Conservation (phyloP, 2,888 invertebrate species). For the Drosophila ezoana region DNA sequence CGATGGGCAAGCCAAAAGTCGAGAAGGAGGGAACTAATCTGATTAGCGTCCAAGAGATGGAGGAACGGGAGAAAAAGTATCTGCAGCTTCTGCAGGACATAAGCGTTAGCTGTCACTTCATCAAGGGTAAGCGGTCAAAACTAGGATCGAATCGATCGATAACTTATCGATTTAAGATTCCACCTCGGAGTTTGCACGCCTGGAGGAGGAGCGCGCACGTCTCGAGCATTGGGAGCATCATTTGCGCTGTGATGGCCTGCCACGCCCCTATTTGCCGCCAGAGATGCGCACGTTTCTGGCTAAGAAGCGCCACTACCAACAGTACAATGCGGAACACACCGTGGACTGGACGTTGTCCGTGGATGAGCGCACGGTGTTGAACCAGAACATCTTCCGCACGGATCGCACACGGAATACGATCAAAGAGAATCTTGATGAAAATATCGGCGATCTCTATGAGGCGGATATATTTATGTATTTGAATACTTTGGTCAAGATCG, state of each 20-base stretch:
- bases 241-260: constrained; percentile 75
- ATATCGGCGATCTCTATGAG: constrained; percentile 65
- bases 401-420: constrained; percentile 64
- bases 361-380: constrained; percentile 74
- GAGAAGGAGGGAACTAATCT: constrained; percentile 14
- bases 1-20: constrained; percentile 13
- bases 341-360: constrained; percentile 77
- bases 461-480: constrained; percentile 56
- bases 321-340: constrained; percentile 35
- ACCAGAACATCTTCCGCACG: constrained; percentile 66
- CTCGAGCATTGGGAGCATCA: constrained; percentile 72
- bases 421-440: constrained; percentile 26
- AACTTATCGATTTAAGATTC: constrained; percentile 42
- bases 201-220: constrained; percentile 12
- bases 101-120: constrained; percentile 37
- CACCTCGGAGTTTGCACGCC: constrained; percentile 22
- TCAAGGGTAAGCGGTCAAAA: constrained; percentile 56
- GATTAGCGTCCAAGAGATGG: constrained; percentile 60
- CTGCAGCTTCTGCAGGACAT: constrained; percentile 64
- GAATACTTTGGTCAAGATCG: constrained; percentile 47
- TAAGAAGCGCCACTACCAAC: constrained; percentile 61
- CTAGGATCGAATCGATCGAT: not conserved
- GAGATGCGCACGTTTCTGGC: constrained; percentile 71
- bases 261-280: constrained; percentile 70
- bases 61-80: constrained; percentile 53